These are phyloP conservation scores for Danionella dracula DNA, from an alignment of 2,797 vertebrate species.

Conservation along the genomic window DNA sequence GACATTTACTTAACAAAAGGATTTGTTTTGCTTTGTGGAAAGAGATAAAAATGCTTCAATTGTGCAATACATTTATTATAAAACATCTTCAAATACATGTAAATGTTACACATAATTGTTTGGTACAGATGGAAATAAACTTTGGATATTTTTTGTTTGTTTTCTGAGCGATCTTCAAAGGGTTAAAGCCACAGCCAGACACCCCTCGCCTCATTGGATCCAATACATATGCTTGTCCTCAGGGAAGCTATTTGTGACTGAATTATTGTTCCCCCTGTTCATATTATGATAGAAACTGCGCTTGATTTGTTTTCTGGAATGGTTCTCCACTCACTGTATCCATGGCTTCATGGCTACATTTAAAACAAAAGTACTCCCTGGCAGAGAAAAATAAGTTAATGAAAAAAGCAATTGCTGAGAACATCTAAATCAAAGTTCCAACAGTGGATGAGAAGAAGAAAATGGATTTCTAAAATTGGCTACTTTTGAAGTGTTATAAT, in stretches of 20 bases:
- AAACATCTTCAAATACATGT: not conserved
- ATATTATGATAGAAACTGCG: conserved; percentile 21
- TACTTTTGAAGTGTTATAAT: not conserved
- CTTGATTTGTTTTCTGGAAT: conserved; percentile 26
- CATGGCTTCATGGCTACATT: not conserved
- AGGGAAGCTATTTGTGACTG: conserved; percentile 12
- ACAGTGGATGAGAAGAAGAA: not conserved
- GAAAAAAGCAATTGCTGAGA: not conserved
- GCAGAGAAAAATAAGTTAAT: not conserved
- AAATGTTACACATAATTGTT: not conserved
- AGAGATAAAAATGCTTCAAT: conserved; percentile 1
- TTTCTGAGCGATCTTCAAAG: not conserved
- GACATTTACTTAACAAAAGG: conserved; percentile 24
- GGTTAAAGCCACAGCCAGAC: conserved; percentile 15
- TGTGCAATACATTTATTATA: conserved; percentile 2
- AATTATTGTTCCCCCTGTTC: conserved; percentile 27
- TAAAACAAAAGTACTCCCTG: not conserved
- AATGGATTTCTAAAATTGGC: conserved; percentile 5
- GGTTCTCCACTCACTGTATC: not conserved
- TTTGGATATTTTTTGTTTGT: conserved; percentile 14
- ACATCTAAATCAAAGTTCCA: not conserved
- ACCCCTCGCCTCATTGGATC: conserved; percentile 13
- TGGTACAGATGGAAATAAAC: not conserved
- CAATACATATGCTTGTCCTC: conserved; percentile 17
- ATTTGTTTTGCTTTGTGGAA: not conserved